These are phyloP conservation scores for Gephyroberyx darwinii DNA, from an alignment of 2,797 vertebrate genomes.

Conservation along the genomic window DNA sequence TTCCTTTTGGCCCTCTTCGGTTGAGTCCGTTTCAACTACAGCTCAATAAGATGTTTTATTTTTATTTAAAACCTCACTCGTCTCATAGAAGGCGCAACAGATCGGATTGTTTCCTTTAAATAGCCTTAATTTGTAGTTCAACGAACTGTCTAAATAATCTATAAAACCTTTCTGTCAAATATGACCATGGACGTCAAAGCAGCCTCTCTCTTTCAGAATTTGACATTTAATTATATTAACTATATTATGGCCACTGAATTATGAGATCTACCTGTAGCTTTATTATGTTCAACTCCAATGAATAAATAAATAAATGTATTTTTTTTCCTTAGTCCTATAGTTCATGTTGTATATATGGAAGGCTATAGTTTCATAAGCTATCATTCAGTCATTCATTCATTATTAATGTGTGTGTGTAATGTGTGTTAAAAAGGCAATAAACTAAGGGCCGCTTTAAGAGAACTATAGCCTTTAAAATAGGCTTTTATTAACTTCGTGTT, in stretches of 20 bases:
- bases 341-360: too few species aligned
- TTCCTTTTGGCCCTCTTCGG: not conserved
- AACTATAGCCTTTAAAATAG: not conserved
- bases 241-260: not conserved
- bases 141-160: not conserved
- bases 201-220: not conserved
- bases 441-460: not conserved
- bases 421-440: not conserved
- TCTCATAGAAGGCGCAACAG: constrained; percentile 34
- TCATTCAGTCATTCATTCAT: not conserved
- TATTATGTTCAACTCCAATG: too few species aligned
- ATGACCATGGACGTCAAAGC: not conserved
- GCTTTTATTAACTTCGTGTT: not conserved
- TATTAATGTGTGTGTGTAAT: not conserved
- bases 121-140: not conserved
- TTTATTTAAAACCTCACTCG: not conserved
- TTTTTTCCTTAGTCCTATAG: too few species aligned
- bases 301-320: too few species aligned
- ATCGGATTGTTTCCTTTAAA: constrained; percentile 19
- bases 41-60: not conserved
- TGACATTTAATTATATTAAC: not conserved
- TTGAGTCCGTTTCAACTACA: too few species aligned
- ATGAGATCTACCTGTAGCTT: not conserved
- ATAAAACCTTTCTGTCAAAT: not conserved
- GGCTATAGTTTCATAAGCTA: not conserved